A percentile compares a stretch with the other conserved stretches of the same genome.
Evolutionary conservation across 2,797 vertebrate species (phyloP).

Genomic region (Lindbergichthys nudifrons): DNA sequence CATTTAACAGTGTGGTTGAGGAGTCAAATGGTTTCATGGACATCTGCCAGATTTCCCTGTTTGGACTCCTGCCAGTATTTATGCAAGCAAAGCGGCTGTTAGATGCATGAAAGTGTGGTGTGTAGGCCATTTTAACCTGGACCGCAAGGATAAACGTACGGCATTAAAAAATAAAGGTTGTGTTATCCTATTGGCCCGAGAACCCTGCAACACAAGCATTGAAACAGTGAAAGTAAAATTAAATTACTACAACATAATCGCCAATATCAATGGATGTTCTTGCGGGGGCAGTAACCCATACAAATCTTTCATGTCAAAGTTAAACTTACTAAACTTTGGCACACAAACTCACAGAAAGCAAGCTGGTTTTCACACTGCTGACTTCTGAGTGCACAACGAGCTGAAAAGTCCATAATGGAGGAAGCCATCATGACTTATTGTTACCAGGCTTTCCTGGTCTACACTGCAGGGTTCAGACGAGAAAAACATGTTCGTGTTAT

Average conservation of each 20-base stretch:
- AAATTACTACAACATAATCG: background rate
- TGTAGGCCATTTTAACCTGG: slow-evolving; percentile 50
- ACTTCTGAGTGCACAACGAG: background rate
- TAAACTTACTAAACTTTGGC: background rate
- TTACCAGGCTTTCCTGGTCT: background rate
- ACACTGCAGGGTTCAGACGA: too few species aligned
- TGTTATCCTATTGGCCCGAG: slow-evolving; percentile 11
- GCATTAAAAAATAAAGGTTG: slow-evolving; percentile 35
- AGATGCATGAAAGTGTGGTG: slow-evolving; percentile 50
- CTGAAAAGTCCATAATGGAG: background rate
- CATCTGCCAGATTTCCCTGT: slow-evolving; percentile 68
- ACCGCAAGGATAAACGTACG: slow-evolving; percentile 29
- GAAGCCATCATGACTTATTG: background rate
- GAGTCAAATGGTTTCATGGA: slow-evolving; percentile 77
- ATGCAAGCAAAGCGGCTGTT: slow-evolving; percentile 68
- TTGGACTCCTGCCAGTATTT: slow-evolving; percentile 73
- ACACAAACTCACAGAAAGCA: background rate
- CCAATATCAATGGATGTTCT: background rate
- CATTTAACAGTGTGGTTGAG: slow-evolving; percentile 71
- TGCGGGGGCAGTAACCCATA: background rate
- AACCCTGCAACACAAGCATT: background rate
- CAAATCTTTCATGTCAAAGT: background rate
- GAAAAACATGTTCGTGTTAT: too few species aligned
- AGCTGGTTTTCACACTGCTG: too few species aligned
- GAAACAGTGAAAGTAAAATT: background rate